Conservation (phyloP, 1,140 invertebrate species). For the Elymnias hypermnestra region DNA sequence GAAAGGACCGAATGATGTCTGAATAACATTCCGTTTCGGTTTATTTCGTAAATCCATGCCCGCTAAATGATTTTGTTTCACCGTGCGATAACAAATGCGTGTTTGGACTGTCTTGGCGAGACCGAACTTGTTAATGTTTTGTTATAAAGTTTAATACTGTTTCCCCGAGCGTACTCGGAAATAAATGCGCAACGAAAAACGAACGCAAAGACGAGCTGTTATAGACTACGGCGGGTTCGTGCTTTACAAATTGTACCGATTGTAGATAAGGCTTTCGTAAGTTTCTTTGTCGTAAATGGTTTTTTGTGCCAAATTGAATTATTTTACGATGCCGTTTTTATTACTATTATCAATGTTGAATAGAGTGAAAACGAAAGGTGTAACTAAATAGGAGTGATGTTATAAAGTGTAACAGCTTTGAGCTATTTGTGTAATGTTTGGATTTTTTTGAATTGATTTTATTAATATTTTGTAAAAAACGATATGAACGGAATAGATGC, state of each 20-base stretch:
- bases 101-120: slow-evolving; percentile 22
- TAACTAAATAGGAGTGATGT: no score
- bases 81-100: slow-evolving; percentile 23
- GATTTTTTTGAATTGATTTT: no score
- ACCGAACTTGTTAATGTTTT: slow-evolving; percentile 32
- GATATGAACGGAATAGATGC: no score
- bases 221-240: slow-evolving; percentile 1
- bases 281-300: not conserved
- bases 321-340: not conserved
- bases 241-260: slow-evolving; percentile 3
- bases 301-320: slow-evolving; percentile 4
- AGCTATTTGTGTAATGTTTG: no score
- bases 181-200: slow-evolving; percentile 18
- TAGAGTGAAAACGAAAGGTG: no score
- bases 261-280: slow-evolving; percentile 2
- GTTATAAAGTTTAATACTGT: slow-evolving; percentile 30
- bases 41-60: slow-evolving; percentile 14
- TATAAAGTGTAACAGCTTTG: no score
- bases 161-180: slow-evolving; percentile 24
- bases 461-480: no score
- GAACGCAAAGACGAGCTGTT: slow-evolving; percentile 6
- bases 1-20: slow-evolving; percentile 5
- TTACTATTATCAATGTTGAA: not conserved
- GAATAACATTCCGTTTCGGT: slow-evolving; percentile 11
- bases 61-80: slow-evolving; percentile 23